Percentiles rank a stretch among this genome's conserved stretches.
Evolutionary conservation across 2,888 invertebrate species (phyloP).

Genomic region (Onchidella celtica): DNA sequence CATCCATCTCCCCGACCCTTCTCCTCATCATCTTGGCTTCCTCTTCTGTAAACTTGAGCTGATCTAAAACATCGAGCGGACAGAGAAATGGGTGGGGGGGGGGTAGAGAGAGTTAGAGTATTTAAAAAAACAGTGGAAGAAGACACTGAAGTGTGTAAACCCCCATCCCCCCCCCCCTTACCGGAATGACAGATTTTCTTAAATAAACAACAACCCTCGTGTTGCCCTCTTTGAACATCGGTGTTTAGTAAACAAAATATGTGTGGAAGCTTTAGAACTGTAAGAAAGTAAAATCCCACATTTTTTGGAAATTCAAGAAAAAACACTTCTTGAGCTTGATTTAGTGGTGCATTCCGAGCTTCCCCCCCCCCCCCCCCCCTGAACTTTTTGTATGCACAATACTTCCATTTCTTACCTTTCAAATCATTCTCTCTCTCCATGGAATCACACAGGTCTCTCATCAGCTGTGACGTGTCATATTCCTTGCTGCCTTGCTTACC

Average conservation of each 20-base stretch:
- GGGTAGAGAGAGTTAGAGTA: background rate
- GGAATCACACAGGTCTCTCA: constrained; percentile 93
- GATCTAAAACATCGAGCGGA: constrained; percentile 83
- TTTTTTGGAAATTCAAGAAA: no score
- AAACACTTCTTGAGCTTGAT: no score
- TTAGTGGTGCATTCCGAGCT: no score
- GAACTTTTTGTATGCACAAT: no score
- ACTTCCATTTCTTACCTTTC: constrained; percentile 88
- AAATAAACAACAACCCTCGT: no score
- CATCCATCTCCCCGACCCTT: constrained; percentile 91
- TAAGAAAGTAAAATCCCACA: no score
- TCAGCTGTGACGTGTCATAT: constrained; percentile 83
- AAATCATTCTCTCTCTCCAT: constrained; percentile 96
- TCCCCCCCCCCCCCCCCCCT: background rate
- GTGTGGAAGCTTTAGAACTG: no score
- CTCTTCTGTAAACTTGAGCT: constrained; percentile 94
- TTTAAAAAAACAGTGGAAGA: constrained; percentile 8
- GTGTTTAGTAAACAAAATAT: no score
- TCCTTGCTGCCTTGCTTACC: constrained; percentile 70
- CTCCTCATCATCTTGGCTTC: constrained; percentile 85
- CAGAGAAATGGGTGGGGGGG: background rate
- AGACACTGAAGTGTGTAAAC: background rate
- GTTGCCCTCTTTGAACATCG: no score
- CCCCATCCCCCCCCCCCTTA: constrained; percentile 31
- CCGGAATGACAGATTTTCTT: no score